Evolutionary conservation across 2,797 vertebrate genomes (phyloP).

Genomic region (Okamejei kenojei): DNA sequence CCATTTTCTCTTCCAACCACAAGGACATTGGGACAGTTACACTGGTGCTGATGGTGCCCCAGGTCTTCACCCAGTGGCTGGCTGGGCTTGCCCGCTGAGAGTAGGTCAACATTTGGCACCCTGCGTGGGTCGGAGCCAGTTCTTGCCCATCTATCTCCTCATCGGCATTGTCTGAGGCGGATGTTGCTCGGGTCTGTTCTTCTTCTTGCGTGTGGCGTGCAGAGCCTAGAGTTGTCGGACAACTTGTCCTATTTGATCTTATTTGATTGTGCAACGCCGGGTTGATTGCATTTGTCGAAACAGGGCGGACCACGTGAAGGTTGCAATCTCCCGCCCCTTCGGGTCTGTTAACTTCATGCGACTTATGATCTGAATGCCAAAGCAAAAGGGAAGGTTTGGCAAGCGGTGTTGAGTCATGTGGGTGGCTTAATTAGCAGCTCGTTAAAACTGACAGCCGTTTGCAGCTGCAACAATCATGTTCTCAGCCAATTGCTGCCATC

Average conservation of each 20-base stretch:
- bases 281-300: too few relatives aligned
- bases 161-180: background rate
- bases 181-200: background rate
- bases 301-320: too few relatives aligned
- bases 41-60: background rate
- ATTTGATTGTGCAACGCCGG: too few relatives aligned
- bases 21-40: background rate
- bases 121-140: background rate
- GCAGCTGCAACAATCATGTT: background rate
- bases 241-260: too few relatives aligned
- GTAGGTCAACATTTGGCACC: background rate
- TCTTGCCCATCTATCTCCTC: background rate
- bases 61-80: background rate
- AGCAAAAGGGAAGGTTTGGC: background rate
- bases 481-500: background rate
- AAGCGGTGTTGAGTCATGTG: background rate
- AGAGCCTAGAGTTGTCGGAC: too few relatives aligned
- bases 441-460: background rate
- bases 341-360: background rate
- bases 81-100: background rate
- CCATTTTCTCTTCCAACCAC: background rate
- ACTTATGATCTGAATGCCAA: background rate
- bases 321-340: too few relatives aligned
- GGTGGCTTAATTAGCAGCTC: background rate
- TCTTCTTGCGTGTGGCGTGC: too few relatives aligned